Percentiles rank a stretch among this genome's conserved stretches.
phyloP scores from a whole-genome alignment of 37 sponge, comb jelly and placozoan species.

The Petrosia ficiformis region DNA sequence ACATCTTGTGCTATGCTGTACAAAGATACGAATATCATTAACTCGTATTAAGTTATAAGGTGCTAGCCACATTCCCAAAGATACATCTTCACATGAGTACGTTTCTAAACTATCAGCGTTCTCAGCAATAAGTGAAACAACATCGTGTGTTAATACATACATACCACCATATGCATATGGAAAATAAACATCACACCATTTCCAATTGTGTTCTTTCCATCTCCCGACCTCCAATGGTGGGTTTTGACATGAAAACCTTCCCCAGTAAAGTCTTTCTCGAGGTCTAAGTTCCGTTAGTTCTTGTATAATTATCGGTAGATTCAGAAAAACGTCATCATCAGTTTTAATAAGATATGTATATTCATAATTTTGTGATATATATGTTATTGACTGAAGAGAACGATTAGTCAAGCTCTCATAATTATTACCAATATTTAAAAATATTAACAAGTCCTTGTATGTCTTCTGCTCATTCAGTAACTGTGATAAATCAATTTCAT shows the following conservation, averaged over 20 bases:
- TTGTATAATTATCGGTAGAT: background rate
- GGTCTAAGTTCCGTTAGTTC: slow-evolving; percentile 5
- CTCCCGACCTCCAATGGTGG: background rate
- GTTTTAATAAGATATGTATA: slow-evolving; percentile 49
- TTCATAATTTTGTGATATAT: background rate
- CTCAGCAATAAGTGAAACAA: slow-evolving; percentile 17
- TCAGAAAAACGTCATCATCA: slow-evolving; percentile 59
- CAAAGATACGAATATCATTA: slow-evolving; percentile 24
- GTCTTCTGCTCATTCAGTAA: background rate
- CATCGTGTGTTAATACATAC: slow-evolving; percentile 38
- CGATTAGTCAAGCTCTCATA: background rate
- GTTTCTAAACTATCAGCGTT: slow-evolving; percentile 23
- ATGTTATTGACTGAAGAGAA: background rate
- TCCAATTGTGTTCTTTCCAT: slow-evolving; percentile 45
- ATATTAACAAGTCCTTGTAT: slow-evolving; percentile 10
- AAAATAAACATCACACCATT: slow-evolving; percentile 38
- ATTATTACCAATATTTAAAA: background rate
- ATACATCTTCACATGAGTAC: slow-evolving; percentile 57
- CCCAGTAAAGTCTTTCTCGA: slow-evolving; percentile 50
- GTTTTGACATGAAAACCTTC: slow-evolving; percentile 18
- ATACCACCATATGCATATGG: slow-evolving; percentile 60
- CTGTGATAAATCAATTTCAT: no score
- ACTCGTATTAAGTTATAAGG: slow-evolving; percentile 30
- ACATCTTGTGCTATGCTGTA: background rate
- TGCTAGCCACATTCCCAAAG: slow-evolving; percentile 63